Evolutionary conservation across 2,113 vertebrate genomes (phyloP).

Genomic region (Reinhardtius hippoglossoides): DNA sequence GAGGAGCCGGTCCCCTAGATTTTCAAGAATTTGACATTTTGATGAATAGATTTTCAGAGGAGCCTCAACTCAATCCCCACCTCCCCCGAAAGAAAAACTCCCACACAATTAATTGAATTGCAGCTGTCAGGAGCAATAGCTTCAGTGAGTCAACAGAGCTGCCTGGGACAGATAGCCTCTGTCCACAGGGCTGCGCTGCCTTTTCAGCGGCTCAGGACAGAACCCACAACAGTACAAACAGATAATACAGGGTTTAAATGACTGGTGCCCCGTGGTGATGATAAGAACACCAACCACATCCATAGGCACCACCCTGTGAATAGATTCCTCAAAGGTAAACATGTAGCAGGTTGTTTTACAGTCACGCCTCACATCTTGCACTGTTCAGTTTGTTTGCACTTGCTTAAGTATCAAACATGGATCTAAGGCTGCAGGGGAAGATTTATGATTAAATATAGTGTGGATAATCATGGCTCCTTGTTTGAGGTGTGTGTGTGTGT

Average conservation of each 20-base stretch:
- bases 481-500: slow-evolving; percentile 1
- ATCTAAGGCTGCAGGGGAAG: slow-evolving; percentile 2
- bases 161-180: slow-evolving; percentile 46
- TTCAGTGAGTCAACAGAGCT: slow-evolving; percentile 43
- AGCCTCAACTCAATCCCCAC: slow-evolving; percentile 28
- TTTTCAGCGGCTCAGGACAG: slow-evolving; percentile 5
- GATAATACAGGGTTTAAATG: slow-evolving; percentile 43
- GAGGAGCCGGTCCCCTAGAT: neutral
- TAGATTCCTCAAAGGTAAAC: slow-evolving; percentile 33
- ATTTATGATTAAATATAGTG: neutral
- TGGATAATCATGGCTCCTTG: neutral
- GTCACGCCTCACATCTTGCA: neutral
- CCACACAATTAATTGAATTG: slow-evolving; percentile 53
- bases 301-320: slow-evolving; percentile 18
- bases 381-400: neutral
- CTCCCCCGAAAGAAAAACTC: slow-evolving; percentile 25
- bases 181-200: slow-evolving; percentile 23
- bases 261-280: neutral
- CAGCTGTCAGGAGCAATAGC: slow-evolving; percentile 46
- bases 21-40: slow-evolving; percentile 52
- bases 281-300: neutral
- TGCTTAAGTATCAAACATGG: neutral
- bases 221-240: slow-evolving; percentile 36
- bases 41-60: slow-evolving; percentile 56
- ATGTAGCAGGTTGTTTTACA: slow-evolving; percentile 15